A percentile compares a stretch with the other conserved stretches of the same genome.
phyloP scores from a whole-genome alignment of 1,140 invertebrate species.

The Danaus melanippus region DNA sequence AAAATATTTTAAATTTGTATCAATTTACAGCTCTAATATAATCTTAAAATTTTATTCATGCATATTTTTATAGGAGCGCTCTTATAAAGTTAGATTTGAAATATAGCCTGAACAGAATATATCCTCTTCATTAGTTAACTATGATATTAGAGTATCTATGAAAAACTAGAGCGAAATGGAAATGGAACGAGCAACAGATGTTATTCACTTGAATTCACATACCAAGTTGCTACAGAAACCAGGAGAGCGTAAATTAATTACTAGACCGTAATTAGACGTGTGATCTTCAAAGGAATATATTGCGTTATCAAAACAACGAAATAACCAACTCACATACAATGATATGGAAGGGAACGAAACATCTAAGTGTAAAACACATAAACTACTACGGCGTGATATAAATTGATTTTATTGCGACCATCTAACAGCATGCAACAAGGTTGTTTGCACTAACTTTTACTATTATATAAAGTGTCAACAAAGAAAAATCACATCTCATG shows the following conservation, averaged over 20 bases:
- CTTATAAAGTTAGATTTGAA: background rate
- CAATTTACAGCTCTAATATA: slow-evolving; percentile 10
- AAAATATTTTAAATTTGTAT: slow-evolving; percentile 29
- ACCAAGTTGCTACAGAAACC: slow-evolving; percentile 30
- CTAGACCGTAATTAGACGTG: slow-evolving; percentile 48
- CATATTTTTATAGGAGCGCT: too few relatives aligned
- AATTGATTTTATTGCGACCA: too few relatives aligned
- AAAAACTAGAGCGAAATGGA: slow-evolving; percentile 22
- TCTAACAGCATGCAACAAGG: background rate
- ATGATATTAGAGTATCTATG: slow-evolving; percentile 1
- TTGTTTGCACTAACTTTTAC: slow-evolving; percentile 1
- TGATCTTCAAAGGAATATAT: slow-evolving; percentile 48
- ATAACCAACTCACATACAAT: slow-evolving; percentile 13
- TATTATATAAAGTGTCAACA: slow-evolving; percentile 1
- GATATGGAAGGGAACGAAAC: slow-evolving; percentile 8
- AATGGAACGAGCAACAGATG: slow-evolving; percentile 26
- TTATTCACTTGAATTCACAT: slow-evolving; percentile 44
- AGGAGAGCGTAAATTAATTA: slow-evolving; percentile 43
- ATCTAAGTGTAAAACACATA: slow-evolving; percentile 1
- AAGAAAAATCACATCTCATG: too few relatives aligned
- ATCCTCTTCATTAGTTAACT: background rate
- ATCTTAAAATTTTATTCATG: too few relatives aligned
- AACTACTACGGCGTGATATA: background rate
- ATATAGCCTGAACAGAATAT: background rate
- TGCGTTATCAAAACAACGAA: slow-evolving; percentile 26